These are phyloP conservation scores for Caerostris extrusa DNA, from an alignment of 1,140 invertebrate genomes.

Conservation along the genomic window DNA sequence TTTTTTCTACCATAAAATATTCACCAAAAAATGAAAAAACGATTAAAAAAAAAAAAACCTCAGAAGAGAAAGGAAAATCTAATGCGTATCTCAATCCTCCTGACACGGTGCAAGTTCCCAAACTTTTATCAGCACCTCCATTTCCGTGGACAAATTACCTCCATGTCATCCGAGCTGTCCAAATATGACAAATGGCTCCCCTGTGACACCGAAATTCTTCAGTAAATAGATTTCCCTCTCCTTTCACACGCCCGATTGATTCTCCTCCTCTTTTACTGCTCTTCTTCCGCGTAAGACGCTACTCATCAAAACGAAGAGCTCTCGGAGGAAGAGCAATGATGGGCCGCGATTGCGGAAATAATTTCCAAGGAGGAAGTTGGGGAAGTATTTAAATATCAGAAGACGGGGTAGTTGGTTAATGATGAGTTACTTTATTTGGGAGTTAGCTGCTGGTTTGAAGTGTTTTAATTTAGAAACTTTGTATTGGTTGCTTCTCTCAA, in stretches of 20 bases:
- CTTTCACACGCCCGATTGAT: constrained; percentile 56
- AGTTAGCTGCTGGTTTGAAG: background rate
- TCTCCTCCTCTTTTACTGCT: background rate
- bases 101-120: background rate
- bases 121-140: constrained; percentile 40
- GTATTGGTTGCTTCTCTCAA: too few relatives aligned
- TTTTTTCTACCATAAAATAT: background rate
- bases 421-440: background rate
- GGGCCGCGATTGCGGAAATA: background rate
- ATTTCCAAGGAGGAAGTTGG: background rate
- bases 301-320: constrained; percentile 21
- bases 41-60: background rate
- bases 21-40: background rate
- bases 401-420: background rate
- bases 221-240: constrained; percentile 69
- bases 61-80: background rate
- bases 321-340: constrained; percentile 11
- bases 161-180: constrained; percentile 66
- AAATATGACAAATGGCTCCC: constrained; percentile 69
- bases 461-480: background rate
- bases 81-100: background rate
- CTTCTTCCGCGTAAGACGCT: background rate
- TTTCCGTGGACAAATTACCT: constrained; percentile 67
- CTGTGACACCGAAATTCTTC: constrained; percentile 65
- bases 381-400: background rate